Evolutionary conservation across 2,113 vertebrate genomes (phyloP).

Genomic region (Engystomops pustulosus): DNA sequence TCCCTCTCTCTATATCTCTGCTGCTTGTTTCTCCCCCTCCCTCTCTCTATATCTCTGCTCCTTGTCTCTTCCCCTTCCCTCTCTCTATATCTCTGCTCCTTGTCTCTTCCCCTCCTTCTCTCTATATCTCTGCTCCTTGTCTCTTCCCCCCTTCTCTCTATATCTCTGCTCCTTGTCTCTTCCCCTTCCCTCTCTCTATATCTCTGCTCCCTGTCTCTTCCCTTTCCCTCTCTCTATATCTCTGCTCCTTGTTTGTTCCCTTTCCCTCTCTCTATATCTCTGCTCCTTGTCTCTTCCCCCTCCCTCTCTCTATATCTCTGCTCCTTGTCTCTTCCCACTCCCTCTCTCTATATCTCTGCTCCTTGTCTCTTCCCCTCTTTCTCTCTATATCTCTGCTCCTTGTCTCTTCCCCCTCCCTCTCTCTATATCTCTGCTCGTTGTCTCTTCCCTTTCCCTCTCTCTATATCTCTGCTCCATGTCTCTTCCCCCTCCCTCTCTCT

Average conservation of each 20-base stretch:
- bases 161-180: not conserved
- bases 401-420: not conserved
- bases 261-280: not conserved
- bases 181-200: not conserved
- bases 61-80: too few relatives aligned
- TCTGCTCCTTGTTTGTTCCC: not conserved
- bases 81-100: too few relatives aligned
- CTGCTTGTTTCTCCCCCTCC: too few relatives aligned
- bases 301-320: not conserved
- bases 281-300: too few relatives aligned
- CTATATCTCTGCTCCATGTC: not conserved
- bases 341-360: not conserved
- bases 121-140: not conserved
- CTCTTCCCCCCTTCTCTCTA: not conserved
- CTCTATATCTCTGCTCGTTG: too few relatives aligned
- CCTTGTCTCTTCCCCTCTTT: not conserved
- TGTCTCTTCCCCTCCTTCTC: not conserved
- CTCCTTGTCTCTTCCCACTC: not conserved
- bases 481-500: not conserved
- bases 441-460: too few relatives aligned
- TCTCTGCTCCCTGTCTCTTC: too few relatives aligned
- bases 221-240: not conserved
- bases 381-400: not conserved
- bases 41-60: too few relatives aligned
- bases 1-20: not conserved